Conservation (phyloP, 2,888 invertebrate species). For the Standfussiana lucernea region DNA sequence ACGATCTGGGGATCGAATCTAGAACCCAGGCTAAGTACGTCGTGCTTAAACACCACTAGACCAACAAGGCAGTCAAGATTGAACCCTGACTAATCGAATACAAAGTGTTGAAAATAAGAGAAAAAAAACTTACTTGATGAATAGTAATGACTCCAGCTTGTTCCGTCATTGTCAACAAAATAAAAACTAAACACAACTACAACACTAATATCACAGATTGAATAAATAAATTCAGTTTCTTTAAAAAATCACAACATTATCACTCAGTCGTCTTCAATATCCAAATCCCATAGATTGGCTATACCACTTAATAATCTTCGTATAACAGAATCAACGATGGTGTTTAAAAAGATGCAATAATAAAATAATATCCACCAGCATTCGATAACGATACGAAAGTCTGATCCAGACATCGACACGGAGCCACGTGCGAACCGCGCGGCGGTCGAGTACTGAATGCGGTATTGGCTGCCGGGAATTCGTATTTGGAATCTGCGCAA, state of each 20-base stretch:
- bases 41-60: no score
- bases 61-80: no score
- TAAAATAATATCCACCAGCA: conserved; percentile 81
- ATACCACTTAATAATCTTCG: conserved; percentile 70
- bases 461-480: conserved; percentile 58
- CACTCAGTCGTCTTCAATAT: conserved; percentile 78
- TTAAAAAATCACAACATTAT: conserved; percentile 62
- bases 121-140: conserved; percentile 84
- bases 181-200: conserved; percentile 42
- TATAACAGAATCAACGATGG: conserved; percentile 80
- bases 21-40: no score
- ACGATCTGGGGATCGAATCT: no score
- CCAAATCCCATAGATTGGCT: conserved; percentile 76
- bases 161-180: conserved; percentile 75
- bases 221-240: conserved; percentile 80
- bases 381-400: conserved; percentile 81
- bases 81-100: no score
- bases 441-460: conserved; percentile 76
- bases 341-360: conserved; percentile 83
- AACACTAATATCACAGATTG: conserved; percentile 86
- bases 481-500: conserved; percentile 71
- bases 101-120: no score
- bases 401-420: conserved; percentile 76
- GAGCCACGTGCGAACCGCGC: conserved; percentile 75
- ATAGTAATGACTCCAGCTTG: conserved; percentile 84